Conservation (phyloP, 2,888 invertebrate genomes). For the Platycnemis pennipes region DNA sequence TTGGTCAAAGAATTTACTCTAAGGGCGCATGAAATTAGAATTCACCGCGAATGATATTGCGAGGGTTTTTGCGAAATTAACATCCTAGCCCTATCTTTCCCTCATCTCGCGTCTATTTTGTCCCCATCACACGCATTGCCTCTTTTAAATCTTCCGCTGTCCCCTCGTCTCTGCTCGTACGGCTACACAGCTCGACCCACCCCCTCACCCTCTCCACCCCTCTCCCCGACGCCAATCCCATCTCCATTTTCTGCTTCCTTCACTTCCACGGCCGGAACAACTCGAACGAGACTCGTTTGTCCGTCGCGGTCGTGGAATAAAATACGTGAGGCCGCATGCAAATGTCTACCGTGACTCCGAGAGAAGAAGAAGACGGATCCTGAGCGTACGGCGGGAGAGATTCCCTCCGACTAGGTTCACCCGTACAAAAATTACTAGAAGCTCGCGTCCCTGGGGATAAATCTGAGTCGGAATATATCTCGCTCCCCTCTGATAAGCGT, state of each 20-base stretch:
- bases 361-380: not conserved
- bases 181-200: too few relatives aligned
- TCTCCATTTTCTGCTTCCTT: constrained; percentile 35
- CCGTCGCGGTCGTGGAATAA: constrained; percentile 35
- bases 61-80: not conserved
- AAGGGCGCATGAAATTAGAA: not conserved
- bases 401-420: not conserved
- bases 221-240: not conserved
- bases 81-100: not conserved
- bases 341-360: not conserved
- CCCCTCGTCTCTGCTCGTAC: too few relatives aligned
- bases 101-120: not conserved
- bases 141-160: not conserved
- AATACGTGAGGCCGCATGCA: constrained; percentile 16
- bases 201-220: too few relatives aligned
- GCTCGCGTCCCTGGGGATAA: not conserved
- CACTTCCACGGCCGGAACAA: not conserved
- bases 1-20: too few relatives aligned
- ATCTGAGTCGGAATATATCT: not conserved
- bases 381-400: not conserved
- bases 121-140: not conserved
- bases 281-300: constrained; percentile 22
- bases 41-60: not conserved
- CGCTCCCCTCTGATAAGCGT: too few relatives aligned
- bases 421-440: not conserved